Evolutionary conservation across 2,888 invertebrate species (phyloP).

Genomic region (Rhorus exstirpatorius): DNA sequence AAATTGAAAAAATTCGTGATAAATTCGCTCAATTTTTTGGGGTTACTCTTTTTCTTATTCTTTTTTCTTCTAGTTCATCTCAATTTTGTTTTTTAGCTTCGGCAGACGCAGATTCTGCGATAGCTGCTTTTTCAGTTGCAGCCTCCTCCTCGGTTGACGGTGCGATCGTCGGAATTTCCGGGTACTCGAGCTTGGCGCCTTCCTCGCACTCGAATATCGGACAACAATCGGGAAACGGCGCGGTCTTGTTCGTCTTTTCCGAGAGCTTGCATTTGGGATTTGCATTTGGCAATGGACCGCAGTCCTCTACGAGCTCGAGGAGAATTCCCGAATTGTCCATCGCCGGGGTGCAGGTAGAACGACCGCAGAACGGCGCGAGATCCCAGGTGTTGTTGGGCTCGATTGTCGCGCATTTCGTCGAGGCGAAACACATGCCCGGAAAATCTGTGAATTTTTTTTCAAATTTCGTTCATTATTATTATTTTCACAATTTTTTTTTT

Average conservation of each 20-base stretch:
- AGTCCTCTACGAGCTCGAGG: constrained; percentile 95
- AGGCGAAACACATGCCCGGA: constrained; percentile 96
- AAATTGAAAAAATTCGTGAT: no score
- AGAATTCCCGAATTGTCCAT: constrained; percentile 92
- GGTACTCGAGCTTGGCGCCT: constrained; percentile 94
- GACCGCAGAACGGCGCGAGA: constrained; percentile 95
- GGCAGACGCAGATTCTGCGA: constrained; percentile 78
- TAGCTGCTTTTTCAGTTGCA: constrained; percentile 82
- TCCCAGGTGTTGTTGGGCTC: constrained; percentile 95
- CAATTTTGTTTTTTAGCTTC: constrained; percentile 56
- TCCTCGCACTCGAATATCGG: constrained; percentile 95
- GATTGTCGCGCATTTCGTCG: constrained; percentile 95
- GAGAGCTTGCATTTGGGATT: constrained; percentile 96
- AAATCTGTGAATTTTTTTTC: constrained; percentile 89
- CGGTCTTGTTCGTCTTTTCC: constrained; percentile 96
- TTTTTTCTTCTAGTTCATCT: background rate
- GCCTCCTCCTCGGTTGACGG: constrained; percentile 85
- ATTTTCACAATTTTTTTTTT: background rate
- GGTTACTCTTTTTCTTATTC: background rate
- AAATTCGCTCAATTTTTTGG: no score
- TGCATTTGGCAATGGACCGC: constrained; percentile 94
- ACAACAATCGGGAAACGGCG: constrained; percentile 95
- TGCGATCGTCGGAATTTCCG: constrained; percentile 90
- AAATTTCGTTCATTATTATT: background rate
- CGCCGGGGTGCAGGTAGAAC: constrained; percentile 94